Percentiles rank a stretch among this genome's conserved stretches.
Conservation (phyloP, 2,113 vertebrate genomes). For the Tyto alba region DNA sequence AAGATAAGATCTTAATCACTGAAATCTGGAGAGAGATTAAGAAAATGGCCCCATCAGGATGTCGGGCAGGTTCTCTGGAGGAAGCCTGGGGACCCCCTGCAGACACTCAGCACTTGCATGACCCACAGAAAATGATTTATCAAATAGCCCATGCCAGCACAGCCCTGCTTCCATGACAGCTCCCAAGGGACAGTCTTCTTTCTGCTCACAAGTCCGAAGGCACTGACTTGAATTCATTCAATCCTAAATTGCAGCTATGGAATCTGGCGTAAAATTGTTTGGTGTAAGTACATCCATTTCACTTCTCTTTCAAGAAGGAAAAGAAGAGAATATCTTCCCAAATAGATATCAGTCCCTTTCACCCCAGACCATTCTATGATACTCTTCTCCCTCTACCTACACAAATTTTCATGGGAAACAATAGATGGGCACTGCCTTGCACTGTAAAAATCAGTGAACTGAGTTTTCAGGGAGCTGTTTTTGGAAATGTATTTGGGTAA, state of each 20-base stretch:
- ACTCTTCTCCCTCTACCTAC: not conserved
- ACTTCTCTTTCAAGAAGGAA: not conserved
- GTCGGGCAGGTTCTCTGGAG: not conserved
- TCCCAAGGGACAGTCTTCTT: not conserved
- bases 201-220: not conserved
- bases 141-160: not conserved
- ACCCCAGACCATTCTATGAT: not conserved
- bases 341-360: not conserved
- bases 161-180: not conserved
- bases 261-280: not conserved
- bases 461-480: not conserved
- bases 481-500: not conserved
- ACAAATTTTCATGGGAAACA: not conserved
- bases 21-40: not conserved
- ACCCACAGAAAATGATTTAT: not conserved
- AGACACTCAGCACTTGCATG: not conserved
- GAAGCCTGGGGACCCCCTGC: not conserved
- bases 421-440: not conserved
- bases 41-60: not conserved
- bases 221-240: not conserved
- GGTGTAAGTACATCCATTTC: not conserved
- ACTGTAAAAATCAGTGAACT: not conserved
- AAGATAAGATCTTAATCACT: slow-evolving; percentile 49
- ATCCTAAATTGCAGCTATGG: not conserved
- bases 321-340: not conserved